phyloP scores from a whole-genome alignment of 2,888 invertebrate genomes.

The Dynastes tityus region DNA sequence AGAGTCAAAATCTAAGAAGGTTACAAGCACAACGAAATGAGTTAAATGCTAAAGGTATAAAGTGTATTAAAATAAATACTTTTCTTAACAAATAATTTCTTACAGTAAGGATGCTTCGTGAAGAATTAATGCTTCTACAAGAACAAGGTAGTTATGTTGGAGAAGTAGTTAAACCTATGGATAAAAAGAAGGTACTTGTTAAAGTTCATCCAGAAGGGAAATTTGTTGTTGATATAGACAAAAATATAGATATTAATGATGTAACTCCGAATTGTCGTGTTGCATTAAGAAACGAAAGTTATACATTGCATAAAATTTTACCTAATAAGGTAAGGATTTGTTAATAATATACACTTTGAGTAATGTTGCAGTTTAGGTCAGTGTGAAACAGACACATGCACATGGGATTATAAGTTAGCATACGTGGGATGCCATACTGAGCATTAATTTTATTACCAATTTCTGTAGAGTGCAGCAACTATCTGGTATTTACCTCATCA shows the following conservation, averaged over 20 bases:
- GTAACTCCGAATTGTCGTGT: conserved; percentile 98
- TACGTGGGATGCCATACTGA: too few species aligned
- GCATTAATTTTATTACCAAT: too few species aligned
- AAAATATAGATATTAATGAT: conserved; percentile 98
- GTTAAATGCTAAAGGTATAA: conserved; percentile 25
- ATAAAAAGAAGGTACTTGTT: conserved; percentile 99
- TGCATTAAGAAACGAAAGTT: conserved; percentile 97
- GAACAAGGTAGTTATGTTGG: conserved; percentile 99
- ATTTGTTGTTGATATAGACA: conserved; percentile 99
- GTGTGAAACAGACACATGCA: too few species aligned
- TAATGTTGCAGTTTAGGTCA: too few species aligned
- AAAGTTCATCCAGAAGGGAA: conserved; percentile 99
- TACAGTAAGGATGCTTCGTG: conserved; percentile 94
- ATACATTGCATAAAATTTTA: conserved; percentile 97
- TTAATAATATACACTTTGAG: too few species aligned
- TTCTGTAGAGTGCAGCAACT: too few species aligned
- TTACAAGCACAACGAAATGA: conserved; percentile 44
- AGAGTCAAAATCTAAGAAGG: conserved; percentile 43
- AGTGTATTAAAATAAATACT: too few species aligned
- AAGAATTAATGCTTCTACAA: conserved; percentile 95
- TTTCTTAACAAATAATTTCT: too few species aligned
- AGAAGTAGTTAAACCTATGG: conserved; percentile 99
- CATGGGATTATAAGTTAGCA: too few species aligned
- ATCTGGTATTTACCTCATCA: too few species aligned
- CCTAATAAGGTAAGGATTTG: conserved; percentile 77